Conservation (phyloP, 2,888 invertebrate genomes). For the Heteromyza rotundicornis region DNA sequence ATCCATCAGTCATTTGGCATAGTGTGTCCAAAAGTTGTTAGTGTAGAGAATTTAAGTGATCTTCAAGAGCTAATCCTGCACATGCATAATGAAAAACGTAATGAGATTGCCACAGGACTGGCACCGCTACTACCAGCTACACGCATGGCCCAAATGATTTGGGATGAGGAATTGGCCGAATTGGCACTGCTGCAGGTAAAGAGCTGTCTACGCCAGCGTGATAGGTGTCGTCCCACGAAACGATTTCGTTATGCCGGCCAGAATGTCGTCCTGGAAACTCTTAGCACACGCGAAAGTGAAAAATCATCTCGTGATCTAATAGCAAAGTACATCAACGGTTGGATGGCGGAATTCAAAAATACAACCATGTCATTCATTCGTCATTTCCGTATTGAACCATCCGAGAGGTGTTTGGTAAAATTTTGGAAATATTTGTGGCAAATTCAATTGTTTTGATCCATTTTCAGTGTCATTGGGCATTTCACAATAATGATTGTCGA, state of each 20-base stretch:
- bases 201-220: slow-evolving; percentile 43
- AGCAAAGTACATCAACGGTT: not conserved
- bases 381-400: too few relatives aligned
- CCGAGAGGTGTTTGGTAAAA: too few relatives aligned
- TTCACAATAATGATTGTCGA: slow-evolving; percentile 40
- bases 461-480: not conserved
- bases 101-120: slow-evolving; percentile 37
- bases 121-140: slow-evolving; percentile 36
- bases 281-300: not conserved
- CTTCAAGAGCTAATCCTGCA: slow-evolving; percentile 6
- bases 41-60: not conserved
- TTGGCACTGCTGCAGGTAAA: slow-evolving; percentile 45
- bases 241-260: slow-evolving; percentile 45
- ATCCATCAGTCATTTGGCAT: not conserved
- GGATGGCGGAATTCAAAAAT: too few relatives aligned
- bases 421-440: not conserved
- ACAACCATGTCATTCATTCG: too few relatives aligned
- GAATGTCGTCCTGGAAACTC: slow-evolving; percentile 43
- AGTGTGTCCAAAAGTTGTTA: not conserved
- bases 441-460: not conserved
- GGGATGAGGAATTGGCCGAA: slow-evolving; percentile 45
- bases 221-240: slow-evolving; percentile 46
- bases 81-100: slow-evolving; percentile 38
- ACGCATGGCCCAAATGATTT: slow-evolving; percentile 48
- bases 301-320: not conserved